Percentiles rank a stretch among this genome's conserved stretches.
Conservation (phyloP, 2,113 vertebrate genomes). For the Tenrec ecaudatus region DNA sequence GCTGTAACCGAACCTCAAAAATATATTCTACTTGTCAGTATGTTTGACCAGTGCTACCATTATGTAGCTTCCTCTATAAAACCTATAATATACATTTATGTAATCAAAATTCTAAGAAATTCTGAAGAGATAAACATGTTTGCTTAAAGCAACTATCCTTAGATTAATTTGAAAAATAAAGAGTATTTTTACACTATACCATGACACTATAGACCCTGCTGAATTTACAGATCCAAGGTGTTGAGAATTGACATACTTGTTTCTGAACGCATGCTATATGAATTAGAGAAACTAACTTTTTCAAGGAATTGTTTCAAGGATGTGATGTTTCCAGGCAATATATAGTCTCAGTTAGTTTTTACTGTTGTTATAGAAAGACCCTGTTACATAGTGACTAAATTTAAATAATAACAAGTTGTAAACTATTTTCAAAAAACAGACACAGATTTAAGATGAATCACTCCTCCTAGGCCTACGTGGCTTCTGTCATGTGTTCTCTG, state of each 20-base stretch:
- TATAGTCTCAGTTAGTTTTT: not conserved
- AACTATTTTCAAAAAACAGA: constrained; percentile 81
- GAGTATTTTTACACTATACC: not conserved
- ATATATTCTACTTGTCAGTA: not conserved
- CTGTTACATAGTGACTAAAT: constrained; percentile 81
- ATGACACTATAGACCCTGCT: not conserved
- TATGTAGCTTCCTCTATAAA: not conserved
- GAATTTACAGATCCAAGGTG: not conserved
- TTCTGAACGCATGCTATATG: not conserved
- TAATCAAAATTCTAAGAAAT: not conserved
- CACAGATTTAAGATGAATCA: constrained; percentile 79
- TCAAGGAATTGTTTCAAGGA: not conserved
- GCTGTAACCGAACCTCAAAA: not conserved
- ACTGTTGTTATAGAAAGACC: constrained; percentile 64
- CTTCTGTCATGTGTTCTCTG: constrained; percentile 76
- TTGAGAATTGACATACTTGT: not conserved
- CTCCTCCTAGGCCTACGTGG: constrained; percentile 72
- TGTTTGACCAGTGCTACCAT: not conserved
- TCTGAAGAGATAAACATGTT: not conserved
- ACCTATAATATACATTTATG: not conserved
- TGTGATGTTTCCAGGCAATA: constrained; percentile 5
- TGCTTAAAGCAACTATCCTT: not conserved
- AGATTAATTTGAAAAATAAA: not conserved
- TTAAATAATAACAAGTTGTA: constrained; percentile 79
- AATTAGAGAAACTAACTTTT: not conserved